Conservation (phyloP, 2,888 invertebrate genomes). For the Spisula solida region DNA sequence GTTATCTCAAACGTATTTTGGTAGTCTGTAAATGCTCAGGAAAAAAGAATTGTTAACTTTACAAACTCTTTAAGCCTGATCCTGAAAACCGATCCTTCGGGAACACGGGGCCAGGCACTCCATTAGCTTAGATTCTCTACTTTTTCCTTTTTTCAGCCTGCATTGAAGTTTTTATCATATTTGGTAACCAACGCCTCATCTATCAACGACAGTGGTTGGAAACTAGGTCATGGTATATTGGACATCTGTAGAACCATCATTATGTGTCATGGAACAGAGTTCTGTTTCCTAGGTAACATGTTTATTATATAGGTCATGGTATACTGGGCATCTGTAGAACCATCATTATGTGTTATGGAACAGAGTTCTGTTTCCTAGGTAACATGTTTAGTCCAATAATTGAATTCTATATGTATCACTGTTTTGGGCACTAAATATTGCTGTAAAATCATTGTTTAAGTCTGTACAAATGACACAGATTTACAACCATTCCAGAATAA, state of each 20-base stretch:
- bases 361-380: conserved; percentile 74
- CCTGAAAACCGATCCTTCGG: no score
- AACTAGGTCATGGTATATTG: conserved; percentile 78
- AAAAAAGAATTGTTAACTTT: no score
- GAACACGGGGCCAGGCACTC: no score
- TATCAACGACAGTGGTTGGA: conserved; percentile 78
- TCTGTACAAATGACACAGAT: no score
- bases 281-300: conserved; percentile 65
- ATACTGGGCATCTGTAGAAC: conserved; percentile 80
- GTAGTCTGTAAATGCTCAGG: no score
- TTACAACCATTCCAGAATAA: no score
- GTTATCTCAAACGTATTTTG: no score
- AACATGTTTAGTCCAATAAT: background rate
- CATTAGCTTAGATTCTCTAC: no score
- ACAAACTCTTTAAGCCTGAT: no score
- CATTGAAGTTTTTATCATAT: conserved; percentile 78
- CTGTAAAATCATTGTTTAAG: no score
- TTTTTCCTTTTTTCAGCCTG: conserved; percentile 68
- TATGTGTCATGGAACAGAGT: conserved; percentile 79
- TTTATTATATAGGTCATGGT: conserved; percentile 71
- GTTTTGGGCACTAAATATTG: no score
- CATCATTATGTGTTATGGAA: conserved; percentile 79
- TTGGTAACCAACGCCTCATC: conserved; percentile 73
- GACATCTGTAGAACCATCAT: conserved; percentile 79
- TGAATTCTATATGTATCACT: no score